A percentile compares a stretch with the other conserved stretches of the same genome.
Conservation (phyloP, 2,888 invertebrate species). For the Rhagium mordax region DNA sequence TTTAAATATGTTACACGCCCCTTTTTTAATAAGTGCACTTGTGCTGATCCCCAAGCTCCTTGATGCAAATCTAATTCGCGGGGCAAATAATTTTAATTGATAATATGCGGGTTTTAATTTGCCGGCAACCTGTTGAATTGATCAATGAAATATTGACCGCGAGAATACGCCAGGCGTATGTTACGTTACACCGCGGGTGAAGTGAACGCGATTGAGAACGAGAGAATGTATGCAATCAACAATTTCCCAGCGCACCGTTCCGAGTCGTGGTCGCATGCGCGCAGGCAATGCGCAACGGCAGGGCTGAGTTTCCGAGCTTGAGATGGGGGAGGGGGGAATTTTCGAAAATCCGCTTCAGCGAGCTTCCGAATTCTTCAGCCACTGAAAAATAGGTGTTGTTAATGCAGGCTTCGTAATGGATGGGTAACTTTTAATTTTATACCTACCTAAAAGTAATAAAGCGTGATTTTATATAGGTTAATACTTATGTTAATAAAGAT, state of each 20-base stretch:
- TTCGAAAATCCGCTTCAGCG: too few species aligned
- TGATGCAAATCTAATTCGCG: slow-evolving; percentile 10
- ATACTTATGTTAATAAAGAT: too few species aligned
- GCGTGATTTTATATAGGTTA: too few species aligned
- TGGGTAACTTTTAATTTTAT: too few species aligned
- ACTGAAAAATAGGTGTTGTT: too few species aligned
- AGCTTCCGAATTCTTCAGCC: too few species aligned
- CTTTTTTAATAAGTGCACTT: slow-evolving; percentile 11
- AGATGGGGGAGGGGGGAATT: not conserved
- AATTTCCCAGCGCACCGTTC: slow-evolving; percentile 8
- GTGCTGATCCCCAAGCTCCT: not conserved
- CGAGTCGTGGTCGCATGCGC: not conserved
- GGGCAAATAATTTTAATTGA: not conserved
- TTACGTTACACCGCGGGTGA: not conserved
- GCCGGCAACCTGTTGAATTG: slow-evolving; percentile 46
- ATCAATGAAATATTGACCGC: slow-evolving; percentile 28
- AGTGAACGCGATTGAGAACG: slow-evolving; percentile 7
- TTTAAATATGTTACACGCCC: slow-evolving; percentile 30
- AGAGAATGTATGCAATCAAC: slow-evolving; percentile 7
- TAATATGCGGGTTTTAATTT: slow-evolving; percentile 23
- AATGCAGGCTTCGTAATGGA: too few species aligned
- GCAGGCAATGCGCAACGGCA: not conserved
- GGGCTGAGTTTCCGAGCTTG: not conserved
- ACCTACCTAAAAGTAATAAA: too few species aligned
- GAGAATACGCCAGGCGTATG: not conserved